These are phyloP conservation scores for Turnix velox DNA, from an alignment of 2,113 vertebrate species.

Conservation along the genomic window DNA sequence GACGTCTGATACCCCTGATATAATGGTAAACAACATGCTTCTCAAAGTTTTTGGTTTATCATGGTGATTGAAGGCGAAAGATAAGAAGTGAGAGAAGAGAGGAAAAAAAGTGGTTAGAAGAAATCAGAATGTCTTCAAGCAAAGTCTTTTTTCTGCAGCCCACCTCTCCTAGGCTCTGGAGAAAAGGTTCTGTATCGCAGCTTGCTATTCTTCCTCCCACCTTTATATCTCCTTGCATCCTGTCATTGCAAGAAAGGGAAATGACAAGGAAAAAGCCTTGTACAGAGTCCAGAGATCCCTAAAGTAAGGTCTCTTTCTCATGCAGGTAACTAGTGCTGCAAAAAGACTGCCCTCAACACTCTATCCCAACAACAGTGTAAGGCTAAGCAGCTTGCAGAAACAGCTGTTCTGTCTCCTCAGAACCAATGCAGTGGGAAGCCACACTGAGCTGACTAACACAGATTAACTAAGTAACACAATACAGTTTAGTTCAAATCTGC, in stretches of 20 bases:
- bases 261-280: not conserved
- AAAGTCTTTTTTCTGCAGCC: not conserved
- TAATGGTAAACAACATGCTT: not conserved
- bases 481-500: not conserved
- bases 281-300: not conserved
- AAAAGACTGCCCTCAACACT: not conserved
- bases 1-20: not conserved
- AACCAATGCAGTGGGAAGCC: not conserved
- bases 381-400: not conserved
- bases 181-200: not conserved
- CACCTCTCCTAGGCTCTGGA: not conserved
- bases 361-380: not conserved
- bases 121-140: not conserved
- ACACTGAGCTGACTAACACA: not conserved
- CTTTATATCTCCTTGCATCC: not conserved
- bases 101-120: not conserved
- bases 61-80: not conserved
- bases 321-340: not conserved
- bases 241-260: not conserved
- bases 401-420: not conserved
- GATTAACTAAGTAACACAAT: not conserved
- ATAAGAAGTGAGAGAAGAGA: not conserved
- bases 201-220: not conserved
- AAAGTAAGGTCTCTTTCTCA: not conserved
- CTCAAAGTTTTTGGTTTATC: not conserved